Evolutionary conservation across 2,888 invertebrate species (phyloP), one percentile per base, ranked within the genome.

Genomic region (Drosophila affinis): DNA sequence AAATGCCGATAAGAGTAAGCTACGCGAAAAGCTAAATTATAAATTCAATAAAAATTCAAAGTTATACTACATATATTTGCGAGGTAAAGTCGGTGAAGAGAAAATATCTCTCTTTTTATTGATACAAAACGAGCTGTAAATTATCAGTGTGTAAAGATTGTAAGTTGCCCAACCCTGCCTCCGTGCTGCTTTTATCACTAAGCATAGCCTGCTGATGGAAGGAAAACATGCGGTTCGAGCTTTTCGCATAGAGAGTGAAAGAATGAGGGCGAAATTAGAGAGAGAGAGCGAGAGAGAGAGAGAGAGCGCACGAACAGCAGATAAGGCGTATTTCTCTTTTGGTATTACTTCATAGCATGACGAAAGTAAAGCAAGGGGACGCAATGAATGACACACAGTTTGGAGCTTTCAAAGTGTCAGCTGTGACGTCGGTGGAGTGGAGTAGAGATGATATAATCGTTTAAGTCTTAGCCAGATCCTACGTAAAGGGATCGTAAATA

Each of bases 331-430:
- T 17, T 18, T 46, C 68, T 57, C 34, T 55, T 44, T 47, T 6
- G 59, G 64, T 78, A 63, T 81, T 81, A 81, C 86, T 81, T 81
- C 80, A 82, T 79, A 79, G 45, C 67, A 57, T 39, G 45, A 67
- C 57, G 57, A 67, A 67, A 65, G 67, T 57, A 49, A 49, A 17
- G 49, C 14, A 27, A 47, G 48, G 45, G 32, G 45, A n/a, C 39
- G 18, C 32, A 18, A 24, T 34, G 4, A 56, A 64, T 64, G 34
- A 64, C 45, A 45, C n/a, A 12, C 49, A 44, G 44, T 62, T 51
- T 44, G 44, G 29, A 17, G 54, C 14, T 39, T 63, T 64, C 14
- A 34, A 44, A 53, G 21, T 29, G 18, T 24, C 21, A 48, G 4
- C 17, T 34, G 9, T 51, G 27, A 51, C 45, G 55, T 49, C 24